A percentile compares a stretch with the other conserved stretches of the same genome.
Evolutionary conservation across 2,888 invertebrate genomes (phyloP).

Genomic region (Andrena trimmerana): DNA sequence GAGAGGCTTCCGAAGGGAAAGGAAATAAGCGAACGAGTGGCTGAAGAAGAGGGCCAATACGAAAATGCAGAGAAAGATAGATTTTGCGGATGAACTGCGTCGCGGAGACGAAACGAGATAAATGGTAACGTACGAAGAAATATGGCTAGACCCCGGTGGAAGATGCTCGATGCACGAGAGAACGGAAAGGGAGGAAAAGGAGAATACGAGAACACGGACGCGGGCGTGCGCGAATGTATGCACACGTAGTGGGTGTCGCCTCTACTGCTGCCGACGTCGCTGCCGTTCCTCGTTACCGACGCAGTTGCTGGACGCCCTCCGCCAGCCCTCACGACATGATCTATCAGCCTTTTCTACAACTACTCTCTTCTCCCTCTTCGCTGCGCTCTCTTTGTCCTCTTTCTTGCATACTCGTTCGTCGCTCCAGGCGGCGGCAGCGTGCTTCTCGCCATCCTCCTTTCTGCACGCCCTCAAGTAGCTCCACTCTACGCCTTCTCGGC

Average conservation of each 20-base stretch:
- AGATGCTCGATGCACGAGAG: slow-evolving; percentile 35
- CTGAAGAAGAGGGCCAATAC: not conserved
- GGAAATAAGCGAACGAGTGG: slow-evolving; percentile 31
- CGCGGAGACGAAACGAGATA: slow-evolving; percentile 52
- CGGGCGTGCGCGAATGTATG: slow-evolving; percentile 48
- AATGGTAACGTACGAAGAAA: slow-evolving; percentile 65
- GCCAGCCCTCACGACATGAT: slow-evolving; percentile 75
- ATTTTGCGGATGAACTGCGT: slow-evolving; percentile 30
- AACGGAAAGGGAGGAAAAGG: slow-evolving; percentile 36
- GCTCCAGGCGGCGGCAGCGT: slow-evolving; percentile 48
- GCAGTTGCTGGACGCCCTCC: slow-evolving; percentile 76
- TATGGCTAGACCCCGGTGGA: slow-evolving; percentile 60
- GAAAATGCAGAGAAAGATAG: slow-evolving; percentile 38
- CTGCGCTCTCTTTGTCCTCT: slow-evolving; percentile 58
- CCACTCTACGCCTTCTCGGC: slow-evolving; percentile 30
- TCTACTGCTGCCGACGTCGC: slow-evolving; percentile 70
- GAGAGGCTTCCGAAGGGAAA: slow-evolving; percentile 37
- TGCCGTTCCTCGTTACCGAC: slow-evolving; percentile 82
- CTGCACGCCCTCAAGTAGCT: slow-evolving; percentile 42
- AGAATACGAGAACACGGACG: slow-evolving; percentile 33
- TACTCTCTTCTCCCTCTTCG: slow-evolving; percentile 42
- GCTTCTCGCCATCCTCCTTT: slow-evolving; percentile 50
- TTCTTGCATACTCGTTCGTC: slow-evolving; percentile 40
- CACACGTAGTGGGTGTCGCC: slow-evolving; percentile 76
- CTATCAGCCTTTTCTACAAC: slow-evolving; percentile 77